phyloP scores from a whole-genome alignment of 2,113 vertebrate species.

The Sminthopsis crassicaudata region DNA sequence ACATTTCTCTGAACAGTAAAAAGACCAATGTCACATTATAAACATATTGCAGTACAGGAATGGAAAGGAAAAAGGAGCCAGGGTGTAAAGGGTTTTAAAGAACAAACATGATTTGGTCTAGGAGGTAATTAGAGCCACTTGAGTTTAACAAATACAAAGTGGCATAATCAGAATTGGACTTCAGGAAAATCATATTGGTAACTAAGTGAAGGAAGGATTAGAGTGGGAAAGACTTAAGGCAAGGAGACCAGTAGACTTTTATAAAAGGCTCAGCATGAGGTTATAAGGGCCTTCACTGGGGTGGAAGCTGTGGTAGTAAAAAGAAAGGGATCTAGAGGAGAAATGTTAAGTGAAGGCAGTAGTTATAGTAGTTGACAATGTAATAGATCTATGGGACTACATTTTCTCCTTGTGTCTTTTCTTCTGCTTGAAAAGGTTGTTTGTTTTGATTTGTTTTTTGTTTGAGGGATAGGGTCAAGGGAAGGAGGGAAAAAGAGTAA shows the following conservation, averaged over 20 bases:
- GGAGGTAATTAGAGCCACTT: not conserved
- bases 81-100: not conserved
- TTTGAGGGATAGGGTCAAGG: too few relatives aligned
- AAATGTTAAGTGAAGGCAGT: slow-evolving; percentile 13
- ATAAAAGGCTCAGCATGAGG: not conserved
- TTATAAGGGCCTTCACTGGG: not conserved
- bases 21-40: not conserved
- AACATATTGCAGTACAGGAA: not conserved
- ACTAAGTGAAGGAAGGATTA: not conserved
- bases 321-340: not conserved
- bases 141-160: slow-evolving; percentile 9
- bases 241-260: not conserved
- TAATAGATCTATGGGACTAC: not conserved
- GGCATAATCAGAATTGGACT: not conserved
- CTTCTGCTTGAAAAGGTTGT: too few relatives aligned
- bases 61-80: not conserved
- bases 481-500: too few relatives aligned
- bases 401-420: too few relatives aligned
- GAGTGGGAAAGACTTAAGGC: too few relatives aligned
- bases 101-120: not conserved
- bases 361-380: slow-evolving; percentile 10
- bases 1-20: too few relatives aligned
- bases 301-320: not conserved
- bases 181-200: not conserved
- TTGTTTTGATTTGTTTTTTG: too few relatives aligned